phyloP scores from a whole-genome alignment of 2,888 invertebrate genomes.

The Leucoptera coffeella region DNA sequence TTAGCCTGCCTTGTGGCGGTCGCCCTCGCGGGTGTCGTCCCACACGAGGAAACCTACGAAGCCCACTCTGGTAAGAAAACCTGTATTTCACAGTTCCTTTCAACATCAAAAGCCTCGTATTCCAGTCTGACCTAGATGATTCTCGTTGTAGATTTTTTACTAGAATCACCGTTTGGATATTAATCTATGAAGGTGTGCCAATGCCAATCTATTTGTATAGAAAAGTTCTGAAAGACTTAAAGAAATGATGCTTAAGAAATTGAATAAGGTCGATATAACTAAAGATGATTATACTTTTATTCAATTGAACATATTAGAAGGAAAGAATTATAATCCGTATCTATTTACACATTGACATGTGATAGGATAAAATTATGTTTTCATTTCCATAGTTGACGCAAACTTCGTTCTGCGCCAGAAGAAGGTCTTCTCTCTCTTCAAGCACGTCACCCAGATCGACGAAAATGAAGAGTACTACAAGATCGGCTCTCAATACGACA shows the following conservation, averaged over 20 bases:
- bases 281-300: too few species aligned
- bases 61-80: slow-evolving; percentile 5
- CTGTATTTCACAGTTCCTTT: neutral
- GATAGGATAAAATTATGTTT: neutral
- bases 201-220: neutral
- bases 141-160: neutral
- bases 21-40: slow-evolving; percentile 11
- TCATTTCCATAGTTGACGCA: slow-evolving; percentile 6
- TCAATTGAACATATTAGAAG: too few species aligned
- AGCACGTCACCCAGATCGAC: slow-evolving; percentile 15
- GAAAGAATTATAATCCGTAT: neutral
- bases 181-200: neutral
- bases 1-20: slow-evolving; percentile 12
- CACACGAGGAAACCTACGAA: slow-evolving; percentile 8
- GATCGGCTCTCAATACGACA: slow-evolving; percentile 9
- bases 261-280: too few species aligned
- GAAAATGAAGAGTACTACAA: slow-evolving; percentile 10
- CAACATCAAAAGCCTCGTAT: neutral
- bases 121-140: neutral
- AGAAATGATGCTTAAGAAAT: too few species aligned
- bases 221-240: too few species aligned
- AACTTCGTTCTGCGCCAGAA: slow-evolving; percentile 14
- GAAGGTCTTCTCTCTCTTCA: slow-evolving; percentile 17
- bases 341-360: neutral
- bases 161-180: neutral